A percentile compares a stretch with the other conserved stretches of the same genome.
Conservation (phyloP, 1,140 invertebrate species). For the Heliothis virescens region DNA sequence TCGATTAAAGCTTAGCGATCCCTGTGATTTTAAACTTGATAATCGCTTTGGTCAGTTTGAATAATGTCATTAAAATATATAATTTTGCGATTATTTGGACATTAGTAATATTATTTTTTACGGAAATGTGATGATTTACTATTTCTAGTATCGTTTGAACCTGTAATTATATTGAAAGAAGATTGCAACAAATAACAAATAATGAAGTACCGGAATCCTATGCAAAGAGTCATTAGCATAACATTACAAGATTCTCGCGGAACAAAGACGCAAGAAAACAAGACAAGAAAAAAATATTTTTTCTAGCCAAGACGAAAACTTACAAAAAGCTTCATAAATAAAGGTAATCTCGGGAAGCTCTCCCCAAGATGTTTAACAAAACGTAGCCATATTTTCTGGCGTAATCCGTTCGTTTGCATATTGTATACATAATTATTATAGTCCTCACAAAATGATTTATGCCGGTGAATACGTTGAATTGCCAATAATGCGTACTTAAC, state of each 20-base stretch:
- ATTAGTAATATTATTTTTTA: neutral
- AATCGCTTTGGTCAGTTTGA: no score
- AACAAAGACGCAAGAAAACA: constrained; percentile 7
- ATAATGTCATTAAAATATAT: no score
- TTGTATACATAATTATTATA: constrained; percentile 37
- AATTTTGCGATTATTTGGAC: neutral
- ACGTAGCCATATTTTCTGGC: constrained; percentile 36
- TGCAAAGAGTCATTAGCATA: constrained; percentile 22
- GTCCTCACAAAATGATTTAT: constrained; percentile 35
- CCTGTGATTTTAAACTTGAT: no score
- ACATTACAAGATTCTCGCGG: neutral
- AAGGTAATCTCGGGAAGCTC: constrained; percentile 35
- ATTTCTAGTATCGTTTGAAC: neutral
- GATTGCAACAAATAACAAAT: neutral
- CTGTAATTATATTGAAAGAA: neutral
- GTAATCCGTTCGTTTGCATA: constrained; percentile 37
- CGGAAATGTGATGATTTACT: no score
- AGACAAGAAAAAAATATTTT: constrained; percentile 22
- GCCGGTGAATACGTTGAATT: constrained; percentile 17
- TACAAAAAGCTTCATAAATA: constrained; percentile 41
- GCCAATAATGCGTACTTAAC: constrained; percentile 16
- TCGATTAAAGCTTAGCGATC: neutral
- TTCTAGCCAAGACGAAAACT: constrained; percentile 30
- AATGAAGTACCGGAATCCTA: constrained; percentile 7
- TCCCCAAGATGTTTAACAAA: constrained; percentile 36